phyloP scores from a whole-genome alignment of 2,888 invertebrate species.

The Mythimna ferrago region DNA sequence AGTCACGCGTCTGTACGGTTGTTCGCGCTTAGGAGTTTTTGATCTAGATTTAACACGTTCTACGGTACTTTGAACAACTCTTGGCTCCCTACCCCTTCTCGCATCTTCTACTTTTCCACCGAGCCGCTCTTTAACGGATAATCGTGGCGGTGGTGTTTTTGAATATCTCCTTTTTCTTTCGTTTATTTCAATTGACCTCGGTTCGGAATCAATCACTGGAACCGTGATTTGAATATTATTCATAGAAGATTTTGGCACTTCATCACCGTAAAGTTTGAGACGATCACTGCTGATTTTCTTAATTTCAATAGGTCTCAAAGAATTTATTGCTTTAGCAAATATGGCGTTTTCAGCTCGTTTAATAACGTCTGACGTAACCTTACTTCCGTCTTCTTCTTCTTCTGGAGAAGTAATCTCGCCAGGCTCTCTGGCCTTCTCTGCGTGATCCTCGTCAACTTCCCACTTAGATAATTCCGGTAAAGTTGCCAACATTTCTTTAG shows the following conservation, averaged over 20 bases:
- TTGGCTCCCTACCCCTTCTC: slow-evolving; percentile 88
- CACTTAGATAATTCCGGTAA: slow-evolving; percentile 96
- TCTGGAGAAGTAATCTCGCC: slow-evolving; percentile 88
- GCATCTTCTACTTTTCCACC: slow-evolving; percentile 94
- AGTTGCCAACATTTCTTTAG: slow-evolving; percentile 92
- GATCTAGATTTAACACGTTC: slow-evolving; percentile 90
- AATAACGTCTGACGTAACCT: slow-evolving; percentile 96
- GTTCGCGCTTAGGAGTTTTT: slow-evolving; percentile 87
- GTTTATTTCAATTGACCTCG: slow-evolving; percentile 86
- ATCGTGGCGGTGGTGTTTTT: slow-evolving; percentile 91
- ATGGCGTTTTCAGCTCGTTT: slow-evolving; percentile 98
- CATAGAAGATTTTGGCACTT: slow-evolving; percentile 79
- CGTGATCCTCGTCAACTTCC: slow-evolving; percentile 93
- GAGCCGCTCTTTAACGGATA: slow-evolving; percentile 95
- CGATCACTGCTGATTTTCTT: slow-evolving; percentile 93
- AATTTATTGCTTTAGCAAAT: slow-evolving; percentile 96
- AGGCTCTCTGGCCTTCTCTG: slow-evolving; percentile 84
- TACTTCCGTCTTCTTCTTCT: slow-evolving; percentile 90
- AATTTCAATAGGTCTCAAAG: slow-evolving; percentile 94
- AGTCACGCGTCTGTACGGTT: slow-evolving; percentile 88
- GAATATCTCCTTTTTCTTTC: slow-evolving; percentile 84
- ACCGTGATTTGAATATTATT: slow-evolving; percentile 91
- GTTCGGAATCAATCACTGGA: slow-evolving; percentile 84
- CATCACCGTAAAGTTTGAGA: slow-evolving; percentile 92
- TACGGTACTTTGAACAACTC: slow-evolving; percentile 89